Base-by-base conservation (phyloP, 2,113 vertebrate species). In the Pelecanoides urinatrix region DNA sequence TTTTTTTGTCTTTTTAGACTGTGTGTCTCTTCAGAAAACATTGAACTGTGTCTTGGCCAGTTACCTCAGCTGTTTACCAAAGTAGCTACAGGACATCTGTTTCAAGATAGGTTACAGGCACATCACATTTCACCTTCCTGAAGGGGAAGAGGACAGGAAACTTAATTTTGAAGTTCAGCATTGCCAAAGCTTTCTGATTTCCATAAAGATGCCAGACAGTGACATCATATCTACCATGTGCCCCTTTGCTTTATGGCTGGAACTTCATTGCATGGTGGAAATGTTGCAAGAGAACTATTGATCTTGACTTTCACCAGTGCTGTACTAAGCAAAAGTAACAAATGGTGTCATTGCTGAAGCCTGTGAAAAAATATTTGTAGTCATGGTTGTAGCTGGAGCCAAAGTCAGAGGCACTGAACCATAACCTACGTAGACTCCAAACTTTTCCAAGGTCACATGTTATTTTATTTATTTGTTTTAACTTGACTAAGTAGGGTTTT, bases 341-440 rank as follows among this genome's bases (percentile, higher is more conserved):
- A 97, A 98, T 97, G 96, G 97, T 96, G 97, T 98, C 96, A 98
- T 95, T 97, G 93, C 95, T 96, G 85, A 97, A 97, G 82, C 84
- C 84, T 96, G 96, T 97, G 88, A 96, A 98, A 98, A 95, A 98
- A 97, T 97, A 98, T 98, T 98, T 98, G 82, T 77, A 96, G 98
- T 98, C 96, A 96, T 97, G 96, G 94, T 95, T 97, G 82, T 95
- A 97, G 92, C 88, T 93, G 91, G 40, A 97, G 97, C 94, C 95
- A 98, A 97, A 61, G 65, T 72, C 82, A 93, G 78, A 81, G 74
- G 94, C 79, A 79, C 50, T 97, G 97, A 98, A 97, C 97, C 97
- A 96, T 92, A 97, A 97, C 94, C 59, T 91, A 66, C 78, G 87
- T 30, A 87, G 90, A 97, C 93, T 81, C 86, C 83, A 94, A 92